Evolutionary conservation across 1,140 invertebrate genomes (phyloP).

Genomic region (Microplitis mediator): DNA sequence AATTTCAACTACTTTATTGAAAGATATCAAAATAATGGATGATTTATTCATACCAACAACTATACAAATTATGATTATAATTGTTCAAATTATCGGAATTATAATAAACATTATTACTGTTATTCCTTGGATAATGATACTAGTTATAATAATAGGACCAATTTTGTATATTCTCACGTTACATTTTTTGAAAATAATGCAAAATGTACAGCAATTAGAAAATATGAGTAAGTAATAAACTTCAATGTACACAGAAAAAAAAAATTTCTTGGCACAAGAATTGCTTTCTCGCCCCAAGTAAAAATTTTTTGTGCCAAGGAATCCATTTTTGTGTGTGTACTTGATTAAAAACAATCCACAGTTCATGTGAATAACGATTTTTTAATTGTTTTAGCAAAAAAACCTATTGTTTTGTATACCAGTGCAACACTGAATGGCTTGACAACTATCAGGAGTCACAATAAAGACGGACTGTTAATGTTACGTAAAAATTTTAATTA

Average conservation of each 20-base stretch:
- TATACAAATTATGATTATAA: slow-evolving; percentile 69
- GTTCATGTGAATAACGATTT: not conserved
- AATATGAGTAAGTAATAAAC: slow-evolving; percentile 54
- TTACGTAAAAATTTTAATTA: slow-evolving; percentile 75
- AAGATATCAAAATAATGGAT: slow-evolving; percentile 66
- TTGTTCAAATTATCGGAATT: slow-evolving; percentile 55
- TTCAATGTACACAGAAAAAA: no score
- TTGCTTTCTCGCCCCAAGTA: no score
- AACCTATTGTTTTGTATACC: slow-evolving; percentile 84
- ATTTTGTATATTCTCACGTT: slow-evolving; percentile 63
- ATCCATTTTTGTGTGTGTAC: no score
- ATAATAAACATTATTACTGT: slow-evolving; percentile 64
- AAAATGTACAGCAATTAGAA: slow-evolving; percentile 67
- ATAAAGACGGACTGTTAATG: slow-evolving; percentile 64
- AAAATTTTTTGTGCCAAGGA: no score
- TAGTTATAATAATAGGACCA: slow-evolving; percentile 62
- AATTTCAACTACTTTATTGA: slow-evolving; percentile 54
- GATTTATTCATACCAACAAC: slow-evolving; percentile 70
- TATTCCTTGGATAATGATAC: slow-evolving; percentile 66
- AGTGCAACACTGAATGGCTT: slow-evolving; percentile 79
- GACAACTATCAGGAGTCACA: slow-evolving; percentile 78
- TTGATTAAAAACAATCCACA: no score
- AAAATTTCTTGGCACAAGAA: no score
- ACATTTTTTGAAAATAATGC: slow-evolving; percentile 69
- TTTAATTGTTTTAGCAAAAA: slow-evolving; percentile 64